Percentiles rank a stretch among this genome's conserved stretches.
Evolutionary conservation across 2,113 vertebrate species (phyloP).

Genomic region (Tricholaema leucomelas): DNA sequence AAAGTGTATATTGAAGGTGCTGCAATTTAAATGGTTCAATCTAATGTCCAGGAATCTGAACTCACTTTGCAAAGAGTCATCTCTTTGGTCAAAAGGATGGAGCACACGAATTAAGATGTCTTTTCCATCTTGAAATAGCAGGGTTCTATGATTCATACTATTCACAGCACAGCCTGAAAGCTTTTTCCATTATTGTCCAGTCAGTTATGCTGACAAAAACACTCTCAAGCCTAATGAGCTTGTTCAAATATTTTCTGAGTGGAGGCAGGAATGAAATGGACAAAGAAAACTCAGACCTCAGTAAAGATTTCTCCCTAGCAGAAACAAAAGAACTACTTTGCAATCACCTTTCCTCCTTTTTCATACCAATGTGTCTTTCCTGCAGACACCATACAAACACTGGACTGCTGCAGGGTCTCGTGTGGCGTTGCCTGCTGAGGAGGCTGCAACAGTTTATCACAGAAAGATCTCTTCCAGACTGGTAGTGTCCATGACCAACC

Average conservation of each 20-base stretch:
- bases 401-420: background rate
- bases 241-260: constrained; percentile 25
- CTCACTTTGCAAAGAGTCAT: background rate
- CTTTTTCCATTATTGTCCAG: constrained; percentile 24
- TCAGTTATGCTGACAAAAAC: background rate
- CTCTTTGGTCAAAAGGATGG: constrained; percentile 19
- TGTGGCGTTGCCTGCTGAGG: background rate
- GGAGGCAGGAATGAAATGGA: background rate
- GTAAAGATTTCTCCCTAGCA: background rate
- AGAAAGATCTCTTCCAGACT: background rate
- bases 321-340: background rate
- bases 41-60: background rate
- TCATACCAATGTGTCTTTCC: background rate
- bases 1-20: background rate
- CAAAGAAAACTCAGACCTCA: background rate
- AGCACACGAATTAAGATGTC: constrained; percentile 14
- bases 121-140: constrained; percentile 21
- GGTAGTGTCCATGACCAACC: background rate
- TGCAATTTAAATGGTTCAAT: background rate
- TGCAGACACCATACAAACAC: background rate
- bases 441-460: background rate
- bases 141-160: background rate
- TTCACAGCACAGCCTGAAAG: constrained; percentile 29
- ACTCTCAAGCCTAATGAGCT: constrained; percentile 10
- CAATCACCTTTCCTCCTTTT: background rate